Conservation (phyloP, 2,113 vertebrate genomes). For the Rhabdomys dilectus region DNA sequence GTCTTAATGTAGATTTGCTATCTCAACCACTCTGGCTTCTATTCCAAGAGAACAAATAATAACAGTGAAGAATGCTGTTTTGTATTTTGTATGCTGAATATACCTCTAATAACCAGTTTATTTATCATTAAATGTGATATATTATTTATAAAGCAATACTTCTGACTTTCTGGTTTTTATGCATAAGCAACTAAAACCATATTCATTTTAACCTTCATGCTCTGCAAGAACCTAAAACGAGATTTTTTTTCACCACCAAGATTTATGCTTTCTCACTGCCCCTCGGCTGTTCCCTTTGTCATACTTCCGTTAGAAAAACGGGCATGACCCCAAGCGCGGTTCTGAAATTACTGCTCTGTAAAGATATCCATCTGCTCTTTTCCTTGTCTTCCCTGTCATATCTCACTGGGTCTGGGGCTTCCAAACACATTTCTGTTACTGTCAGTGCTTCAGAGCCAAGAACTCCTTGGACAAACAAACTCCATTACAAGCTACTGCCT, state of each 20-base stretch:
- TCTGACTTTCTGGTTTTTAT: conserved; percentile 19
- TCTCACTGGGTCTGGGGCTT: conserved; percentile 53
- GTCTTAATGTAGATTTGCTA: background rate
- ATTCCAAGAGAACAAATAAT: background rate
- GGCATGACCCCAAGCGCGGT: conserved; percentile 61
- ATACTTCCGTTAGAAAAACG: conserved; percentile 29
- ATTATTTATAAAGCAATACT: background rate
- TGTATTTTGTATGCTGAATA: conserved; percentile 30
- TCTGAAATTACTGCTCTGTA: conserved; percentile 67
- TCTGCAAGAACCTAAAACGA: background rate
- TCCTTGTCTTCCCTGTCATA: conserved; percentile 71
- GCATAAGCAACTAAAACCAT: conserved; percentile 21
- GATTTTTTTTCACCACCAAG: background rate
- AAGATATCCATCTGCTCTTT: conserved; percentile 79
- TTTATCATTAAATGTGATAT: conserved; percentile 30
- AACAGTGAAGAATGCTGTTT: conserved; percentile 27
- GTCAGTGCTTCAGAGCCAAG: conserved; percentile 71
- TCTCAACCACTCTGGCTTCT: background rate
- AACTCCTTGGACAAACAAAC: conserved; percentile 73
- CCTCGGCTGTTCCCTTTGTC: conserved; percentile 41
- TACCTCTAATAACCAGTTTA: background rate
- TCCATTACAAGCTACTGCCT: conserved; percentile 46
- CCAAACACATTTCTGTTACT: conserved; percentile 74
- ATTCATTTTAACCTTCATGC: conserved; percentile 41
- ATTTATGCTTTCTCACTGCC: background rate